Conservation (phyloP, 2,888 invertebrate species). For the Tetrapedia diversipes region DNA sequence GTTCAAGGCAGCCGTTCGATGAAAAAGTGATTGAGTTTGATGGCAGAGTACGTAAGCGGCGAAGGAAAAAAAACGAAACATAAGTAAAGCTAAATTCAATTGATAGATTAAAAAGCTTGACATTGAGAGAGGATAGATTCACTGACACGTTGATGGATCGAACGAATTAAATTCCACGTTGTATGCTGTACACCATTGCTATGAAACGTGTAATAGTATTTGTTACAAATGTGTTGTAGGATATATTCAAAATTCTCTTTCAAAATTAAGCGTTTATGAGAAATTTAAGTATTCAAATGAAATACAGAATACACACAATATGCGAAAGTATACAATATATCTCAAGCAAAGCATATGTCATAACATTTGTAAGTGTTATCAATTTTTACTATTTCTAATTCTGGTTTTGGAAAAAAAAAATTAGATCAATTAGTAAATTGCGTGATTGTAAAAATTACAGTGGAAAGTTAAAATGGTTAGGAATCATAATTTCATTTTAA, state of each 20-base stretch:
- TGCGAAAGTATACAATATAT: too few species aligned
- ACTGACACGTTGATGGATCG: background rate
- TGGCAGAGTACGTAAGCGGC: conserved; percentile 4
- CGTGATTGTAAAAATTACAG: background rate
- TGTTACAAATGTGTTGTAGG: background rate
- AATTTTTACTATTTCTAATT: too few species aligned
- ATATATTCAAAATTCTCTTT: background rate
- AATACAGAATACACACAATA: too few species aligned
- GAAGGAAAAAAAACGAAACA: background rate
- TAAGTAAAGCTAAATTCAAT: conserved; percentile 8
- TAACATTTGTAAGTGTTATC: too few species aligned
- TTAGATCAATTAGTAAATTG: too few species aligned
- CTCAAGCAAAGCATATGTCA: too few species aligned
- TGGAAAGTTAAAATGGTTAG: background rate
- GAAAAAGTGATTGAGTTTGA: conserved; percentile 24
- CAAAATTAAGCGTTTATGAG: too few species aligned
- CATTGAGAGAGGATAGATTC: background rate
- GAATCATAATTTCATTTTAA: background rate
- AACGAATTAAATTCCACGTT: background rate
- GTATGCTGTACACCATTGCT: background rate
- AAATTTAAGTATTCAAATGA: too few species aligned
- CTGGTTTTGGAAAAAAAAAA: too few species aligned
- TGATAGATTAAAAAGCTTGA: background rate
- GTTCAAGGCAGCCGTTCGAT: conserved; percentile 35
- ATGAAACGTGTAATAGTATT: background rate